Conservation (phyloP, 2,797 vertebrate genomes). For the Acipenser oxyrinchus region DNA sequence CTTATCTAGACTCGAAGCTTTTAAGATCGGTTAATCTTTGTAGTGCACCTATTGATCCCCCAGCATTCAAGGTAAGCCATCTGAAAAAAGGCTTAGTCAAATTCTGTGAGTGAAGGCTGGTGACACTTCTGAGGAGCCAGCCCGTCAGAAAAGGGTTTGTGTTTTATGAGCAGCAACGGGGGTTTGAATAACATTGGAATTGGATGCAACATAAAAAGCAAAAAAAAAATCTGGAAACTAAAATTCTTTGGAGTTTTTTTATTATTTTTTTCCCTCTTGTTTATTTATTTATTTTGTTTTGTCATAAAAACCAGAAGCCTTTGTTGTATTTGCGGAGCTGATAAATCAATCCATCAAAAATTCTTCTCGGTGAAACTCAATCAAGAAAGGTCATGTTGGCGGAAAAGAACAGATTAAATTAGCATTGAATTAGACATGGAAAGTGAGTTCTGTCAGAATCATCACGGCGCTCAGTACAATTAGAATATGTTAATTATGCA, state of each 20-base stretch:
- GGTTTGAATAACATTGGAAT: not conserved
- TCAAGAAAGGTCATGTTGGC: slow-evolving; percentile 99
- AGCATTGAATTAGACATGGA: slow-evolving; percentile 99
- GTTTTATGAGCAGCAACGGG: slow-evolving; percentile 27
- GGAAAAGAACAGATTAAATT: slow-evolving; percentile 99
- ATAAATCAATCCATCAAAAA: slow-evolving; percentile 99
- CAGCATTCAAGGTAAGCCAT: slow-evolving; percentile 49
- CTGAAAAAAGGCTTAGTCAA: slow-evolving; percentile 42
- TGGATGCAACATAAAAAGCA: too few species aligned
- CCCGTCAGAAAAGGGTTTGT: slow-evolving; percentile 36
- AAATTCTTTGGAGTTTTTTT: slow-evolving; percentile 29
- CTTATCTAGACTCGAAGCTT: slow-evolving; percentile 41
- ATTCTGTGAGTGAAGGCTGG: slow-evolving; percentile 43
- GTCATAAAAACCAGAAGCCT: slow-evolving; percentile 51
- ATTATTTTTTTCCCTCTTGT: slow-evolving; percentile 43
- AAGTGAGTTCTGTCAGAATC: slow-evolving; percentile 99
- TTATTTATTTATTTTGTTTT: slow-evolving; percentile 20
- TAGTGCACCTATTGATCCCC: slow-evolving; percentile 38
- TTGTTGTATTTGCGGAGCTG: slow-evolving; percentile 97
- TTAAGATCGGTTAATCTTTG: slow-evolving; percentile 36
- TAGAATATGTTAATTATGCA: slow-evolving; percentile 99
- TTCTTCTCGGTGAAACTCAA: slow-evolving; percentile 99
- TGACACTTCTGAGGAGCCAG: slow-evolving; percentile 40
- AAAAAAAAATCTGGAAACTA: too few species aligned
- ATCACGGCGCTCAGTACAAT: slow-evolving; percentile 99